Evolutionary conservation across 1,140 invertebrate species (phyloP).

Genomic region (Trachelipus rathkii): DNA sequence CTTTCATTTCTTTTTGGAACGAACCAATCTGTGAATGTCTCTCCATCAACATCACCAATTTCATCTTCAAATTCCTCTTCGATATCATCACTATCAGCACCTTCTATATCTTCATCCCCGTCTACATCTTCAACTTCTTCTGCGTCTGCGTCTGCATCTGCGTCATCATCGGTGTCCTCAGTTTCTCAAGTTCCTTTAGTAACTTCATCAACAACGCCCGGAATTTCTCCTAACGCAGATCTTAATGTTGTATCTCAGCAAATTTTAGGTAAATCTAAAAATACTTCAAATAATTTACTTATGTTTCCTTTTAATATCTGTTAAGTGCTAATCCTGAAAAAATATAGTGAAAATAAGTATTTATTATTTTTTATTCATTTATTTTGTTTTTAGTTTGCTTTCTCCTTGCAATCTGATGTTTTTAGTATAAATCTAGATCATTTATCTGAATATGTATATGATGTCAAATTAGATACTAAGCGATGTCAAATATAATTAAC

Average conservation of each 20-base stretch:
- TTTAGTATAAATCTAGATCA: too few species aligned
- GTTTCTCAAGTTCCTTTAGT: background rate
- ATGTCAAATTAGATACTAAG: too few species aligned
- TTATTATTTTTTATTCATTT: too few species aligned
- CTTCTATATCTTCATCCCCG: background rate
- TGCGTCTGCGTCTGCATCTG: background rate
- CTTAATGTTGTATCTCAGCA: background rate
- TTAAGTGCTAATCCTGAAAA: too few species aligned
- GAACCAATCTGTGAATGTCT: background rate
- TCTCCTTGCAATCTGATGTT: too few species aligned
- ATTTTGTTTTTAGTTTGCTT: too few species aligned
- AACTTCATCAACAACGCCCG: background rate
- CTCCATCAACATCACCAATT: background rate
- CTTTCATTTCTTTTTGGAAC: background rate
- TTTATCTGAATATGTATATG: too few species aligned
- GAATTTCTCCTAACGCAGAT: background rate
- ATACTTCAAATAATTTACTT: too few species aligned
- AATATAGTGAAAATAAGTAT: too few species aligned
- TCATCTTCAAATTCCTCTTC: background rate
- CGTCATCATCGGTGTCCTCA: background rate
- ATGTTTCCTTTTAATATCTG: too few species aligned
- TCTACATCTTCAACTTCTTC: background rate
- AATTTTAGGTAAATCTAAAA: background rate
- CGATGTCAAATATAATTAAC: too few species aligned
- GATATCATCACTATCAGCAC: background rate